phyloP scores from a whole-genome alignment of 2,888 invertebrate genomes.

The Cancer borealis region DNA sequence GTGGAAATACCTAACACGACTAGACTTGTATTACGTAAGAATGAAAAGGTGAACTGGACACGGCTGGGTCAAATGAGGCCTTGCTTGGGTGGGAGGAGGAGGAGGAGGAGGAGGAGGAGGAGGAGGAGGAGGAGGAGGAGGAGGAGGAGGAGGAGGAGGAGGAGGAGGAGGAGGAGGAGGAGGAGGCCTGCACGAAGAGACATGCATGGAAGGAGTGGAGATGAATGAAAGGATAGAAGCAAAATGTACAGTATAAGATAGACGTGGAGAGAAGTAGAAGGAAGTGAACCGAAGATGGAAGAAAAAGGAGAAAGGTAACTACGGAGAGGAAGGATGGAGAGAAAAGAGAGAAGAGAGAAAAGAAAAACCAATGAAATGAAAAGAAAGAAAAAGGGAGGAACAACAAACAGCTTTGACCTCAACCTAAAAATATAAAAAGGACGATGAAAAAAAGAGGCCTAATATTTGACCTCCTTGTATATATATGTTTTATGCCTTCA shows the following conservation, averaged over 20 bases:
- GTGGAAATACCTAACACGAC: neutral
- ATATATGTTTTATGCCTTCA: no score
- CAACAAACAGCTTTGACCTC: no score
- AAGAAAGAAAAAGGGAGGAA: neutral
- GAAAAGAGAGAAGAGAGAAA: no score
- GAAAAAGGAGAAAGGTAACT: neutral
- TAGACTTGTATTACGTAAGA: neutral
- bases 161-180: neutral
- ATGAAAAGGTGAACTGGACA: neutral
- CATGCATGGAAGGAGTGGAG: neutral
- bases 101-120: slow-evolving; percentile 12
- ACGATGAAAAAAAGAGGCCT: no score
- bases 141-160: slow-evolving; percentile 29
- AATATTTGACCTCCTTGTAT: no score
- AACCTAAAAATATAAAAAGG: no score
- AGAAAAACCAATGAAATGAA: no score
- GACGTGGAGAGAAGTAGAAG: neutral
- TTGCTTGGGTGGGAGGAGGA: neutral
- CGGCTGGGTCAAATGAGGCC: neutral
- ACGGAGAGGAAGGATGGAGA: no score
- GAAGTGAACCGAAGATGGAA: neutral
- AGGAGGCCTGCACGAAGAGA: neutral
- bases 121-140: neutral
- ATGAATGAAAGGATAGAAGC: neutral
- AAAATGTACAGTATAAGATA: neutral